Percentiles rank a stretch among this genome's conserved stretches.
These are phyloP conservation scores for Crenichthys baileyi DNA, from an alignment of 2,797 vertebrate species.

Conservation along the genomic window DNA sequence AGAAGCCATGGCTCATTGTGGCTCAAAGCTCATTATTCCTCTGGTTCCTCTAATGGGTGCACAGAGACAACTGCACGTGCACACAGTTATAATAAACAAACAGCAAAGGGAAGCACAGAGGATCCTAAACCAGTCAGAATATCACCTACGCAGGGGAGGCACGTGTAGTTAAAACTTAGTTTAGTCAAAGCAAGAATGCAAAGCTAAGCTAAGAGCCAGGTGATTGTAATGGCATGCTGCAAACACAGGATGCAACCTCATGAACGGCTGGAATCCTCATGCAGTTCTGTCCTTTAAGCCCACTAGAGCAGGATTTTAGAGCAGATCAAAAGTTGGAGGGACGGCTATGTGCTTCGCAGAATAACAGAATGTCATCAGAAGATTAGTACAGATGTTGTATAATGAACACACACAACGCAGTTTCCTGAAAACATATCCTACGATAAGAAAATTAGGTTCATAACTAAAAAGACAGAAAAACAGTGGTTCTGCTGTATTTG, in stretches of 20 bases:
- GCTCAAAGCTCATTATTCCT: constrained; percentile 63
- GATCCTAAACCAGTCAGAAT: constrained; percentile 21
- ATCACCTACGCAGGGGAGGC: constrained; percentile 9
- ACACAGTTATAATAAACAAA: constrained; percentile 45
- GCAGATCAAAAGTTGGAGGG: constrained; percentile 38
- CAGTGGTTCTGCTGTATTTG: too few species aligned
- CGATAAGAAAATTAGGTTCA: too few species aligned
- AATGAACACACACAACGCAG: neutral
- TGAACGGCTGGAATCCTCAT: constrained; percentile 14
- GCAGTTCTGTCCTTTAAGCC: constrained; percentile 11
- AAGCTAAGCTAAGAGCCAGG: constrained; percentile 15
- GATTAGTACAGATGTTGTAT: neutral
- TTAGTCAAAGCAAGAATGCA: constrained; percentile 11
- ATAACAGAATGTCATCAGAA: neutral
- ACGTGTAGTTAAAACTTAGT: constrained; percentile 39
- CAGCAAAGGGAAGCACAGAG: constrained; percentile 35
- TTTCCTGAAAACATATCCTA: too few species aligned
- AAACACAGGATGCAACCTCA: constrained; percentile 21
- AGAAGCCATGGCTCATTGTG: constrained; percentile 39
- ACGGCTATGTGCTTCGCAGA: constrained; percentile 5
- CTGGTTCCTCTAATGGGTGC: constrained; percentile 42
- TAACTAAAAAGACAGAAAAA: too few species aligned
- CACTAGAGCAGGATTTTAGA: constrained; percentile 45
- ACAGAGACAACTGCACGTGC: constrained; percentile 50
- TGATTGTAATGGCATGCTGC: constrained; percentile 31